phyloP scores from a whole-genome alignment of 1,140 invertebrate species.

The Drosophila oshimai region DNA sequence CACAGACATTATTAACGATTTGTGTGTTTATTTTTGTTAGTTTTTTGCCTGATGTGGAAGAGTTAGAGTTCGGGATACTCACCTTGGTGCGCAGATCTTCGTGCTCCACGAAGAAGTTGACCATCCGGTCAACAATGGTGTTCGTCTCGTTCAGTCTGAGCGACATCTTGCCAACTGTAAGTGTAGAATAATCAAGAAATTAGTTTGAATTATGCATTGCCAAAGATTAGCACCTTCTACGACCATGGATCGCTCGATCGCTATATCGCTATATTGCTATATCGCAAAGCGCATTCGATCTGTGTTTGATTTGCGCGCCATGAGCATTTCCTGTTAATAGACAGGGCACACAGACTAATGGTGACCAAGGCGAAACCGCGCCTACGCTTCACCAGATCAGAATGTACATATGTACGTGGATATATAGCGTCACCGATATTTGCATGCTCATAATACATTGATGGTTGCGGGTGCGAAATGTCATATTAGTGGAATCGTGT shows the following conservation, averaged over 20 bases:
- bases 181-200: slow-evolving; percentile 14
- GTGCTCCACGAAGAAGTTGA: slow-evolving; percentile 82
- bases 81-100: slow-evolving; percentile 81
- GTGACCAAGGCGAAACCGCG: slow-evolving; percentile 57
- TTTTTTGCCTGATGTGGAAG: too few species aligned
- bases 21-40: neutral
- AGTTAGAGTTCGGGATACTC: neutral
- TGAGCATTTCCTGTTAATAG: slow-evolving; percentile 49
- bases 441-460: neutral
- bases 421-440: neutral
- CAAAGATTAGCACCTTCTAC: slow-evolving; percentile 43
- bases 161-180: slow-evolving; percentile 63
- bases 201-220: slow-evolving; percentile 10
- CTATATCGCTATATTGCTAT: too few species aligned
- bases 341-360: slow-evolving; percentile 30
- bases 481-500: slow-evolving; percentile 39
- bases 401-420: neutral
- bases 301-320: slow-evolving; percentile 40
- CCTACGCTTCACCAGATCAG: slow-evolving; percentile 34
- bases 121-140: slow-evolving; percentile 78
- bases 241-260: slow-evolving; percentile 21
- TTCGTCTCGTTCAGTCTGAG: slow-evolving; percentile 75
- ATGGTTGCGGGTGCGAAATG: slow-evolving; percentile 30
- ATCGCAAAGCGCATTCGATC: slow-evolving; percentile 21
- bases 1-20: too few species aligned